Conservation (phyloP, 2,888 invertebrate genomes). For the Apodemia duryi region DNA sequence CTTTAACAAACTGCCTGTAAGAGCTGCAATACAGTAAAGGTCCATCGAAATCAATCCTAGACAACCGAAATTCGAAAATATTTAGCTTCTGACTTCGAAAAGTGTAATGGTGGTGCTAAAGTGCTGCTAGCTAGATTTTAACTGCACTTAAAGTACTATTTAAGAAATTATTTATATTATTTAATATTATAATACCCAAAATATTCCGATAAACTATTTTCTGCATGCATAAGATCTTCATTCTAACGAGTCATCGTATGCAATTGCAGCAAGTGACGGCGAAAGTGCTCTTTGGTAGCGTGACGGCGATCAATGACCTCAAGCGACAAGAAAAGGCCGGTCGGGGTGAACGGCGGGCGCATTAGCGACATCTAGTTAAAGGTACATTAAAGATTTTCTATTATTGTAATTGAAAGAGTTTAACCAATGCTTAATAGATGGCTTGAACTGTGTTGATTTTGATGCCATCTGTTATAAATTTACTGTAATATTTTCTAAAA, state of each 20-base stretch:
- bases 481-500: not conserved
- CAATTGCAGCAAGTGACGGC: slow-evolving; percentile 81
- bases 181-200: not conserved
- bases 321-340: slow-evolving; percentile 85
- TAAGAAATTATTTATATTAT: no score
- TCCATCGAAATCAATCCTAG: no score
- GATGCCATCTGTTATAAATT: no score
- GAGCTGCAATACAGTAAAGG: no score
- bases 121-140: no score
- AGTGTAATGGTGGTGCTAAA: no score
- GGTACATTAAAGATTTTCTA: slow-evolving; percentile 36
- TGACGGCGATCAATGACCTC: slow-evolving; percentile 85
- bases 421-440: slow-evolving; percentile 27
- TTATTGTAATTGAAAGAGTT: not conserved
- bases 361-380: slow-evolving; percentile 59
- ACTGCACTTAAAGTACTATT: no score
- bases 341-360: slow-evolving; percentile 80
- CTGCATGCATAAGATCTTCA: not conserved
- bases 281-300: slow-evolving; percentile 86
- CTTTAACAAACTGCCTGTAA: no score
- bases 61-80: no score
- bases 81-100: no score
- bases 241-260: slow-evolving; percentile 22
- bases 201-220: not conserved
- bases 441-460: slow-evolving; percentile 18